phyloP scores from a whole-genome alignment of 2,888 invertebrate species.

The Nemotelus nigrinus region DNA sequence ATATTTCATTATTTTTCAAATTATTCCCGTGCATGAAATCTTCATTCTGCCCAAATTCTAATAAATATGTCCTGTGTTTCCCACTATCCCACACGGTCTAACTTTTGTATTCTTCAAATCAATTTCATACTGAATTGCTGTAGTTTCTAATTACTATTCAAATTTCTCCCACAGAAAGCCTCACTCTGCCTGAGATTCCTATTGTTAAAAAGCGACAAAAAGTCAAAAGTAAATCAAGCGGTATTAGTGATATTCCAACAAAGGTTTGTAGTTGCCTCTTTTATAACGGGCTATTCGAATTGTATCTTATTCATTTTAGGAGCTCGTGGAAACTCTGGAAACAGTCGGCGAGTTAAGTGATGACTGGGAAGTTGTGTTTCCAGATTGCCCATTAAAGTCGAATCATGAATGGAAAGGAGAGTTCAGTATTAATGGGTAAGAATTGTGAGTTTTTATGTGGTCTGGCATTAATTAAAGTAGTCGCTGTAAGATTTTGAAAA shows the following conservation, averaged over 20 bases:
- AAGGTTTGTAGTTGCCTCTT: constrained; percentile 51
- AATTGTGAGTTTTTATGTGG: constrained; percentile 34
- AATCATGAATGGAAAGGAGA: constrained; percentile 62
- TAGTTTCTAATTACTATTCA: background rate
- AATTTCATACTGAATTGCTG: background rate
- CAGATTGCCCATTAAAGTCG: constrained; percentile 61
- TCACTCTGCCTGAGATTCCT: constrained; percentile 30
- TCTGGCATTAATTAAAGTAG: background rate
- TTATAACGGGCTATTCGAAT: background rate
- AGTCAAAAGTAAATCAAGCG: constrained; percentile 55
- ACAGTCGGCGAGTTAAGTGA: constrained; percentile 60
- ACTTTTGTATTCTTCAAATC: background rate
- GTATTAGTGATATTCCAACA: constrained; percentile 63
- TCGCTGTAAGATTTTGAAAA: too few relatives aligned
- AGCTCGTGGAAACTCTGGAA: constrained; percentile 62
- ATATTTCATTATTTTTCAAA: too few relatives aligned
- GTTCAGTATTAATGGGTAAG: constrained; percentile 66
- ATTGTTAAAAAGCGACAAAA: constrained; percentile 53
- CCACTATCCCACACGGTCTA: background rate
- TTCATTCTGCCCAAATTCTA: background rate
- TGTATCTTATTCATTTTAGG: constrained; percentile 49
- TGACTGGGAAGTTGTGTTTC: constrained; percentile 65
- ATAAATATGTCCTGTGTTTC: background rate
- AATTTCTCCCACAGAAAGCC: constrained; percentile 10
- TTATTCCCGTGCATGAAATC: too few relatives aligned